Evolutionary conservation across 2,797 vertebrate species (phyloP).

Genomic region (Pipistrellus pygmaeus): DNA sequence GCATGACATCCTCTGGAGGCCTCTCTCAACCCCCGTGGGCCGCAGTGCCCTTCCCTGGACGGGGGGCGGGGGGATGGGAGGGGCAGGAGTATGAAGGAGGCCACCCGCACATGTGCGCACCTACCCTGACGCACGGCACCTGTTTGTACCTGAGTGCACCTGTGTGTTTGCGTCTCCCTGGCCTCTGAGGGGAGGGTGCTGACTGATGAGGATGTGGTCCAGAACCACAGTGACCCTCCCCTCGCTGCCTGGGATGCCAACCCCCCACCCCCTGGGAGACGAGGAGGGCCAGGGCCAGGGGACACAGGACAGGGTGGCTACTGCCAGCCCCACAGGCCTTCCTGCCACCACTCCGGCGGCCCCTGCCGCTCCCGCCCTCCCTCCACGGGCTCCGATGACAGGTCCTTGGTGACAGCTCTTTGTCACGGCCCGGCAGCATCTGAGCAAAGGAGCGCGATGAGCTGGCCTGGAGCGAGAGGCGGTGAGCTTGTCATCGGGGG

Average conservation of each 20-base stretch:
- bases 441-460: not conserved
- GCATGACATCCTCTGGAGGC: fast-evolving
- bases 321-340: not conserved
- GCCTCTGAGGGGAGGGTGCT: not conserved
- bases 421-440: not conserved
- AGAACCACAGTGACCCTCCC: not conserved
- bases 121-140: fast-evolving
- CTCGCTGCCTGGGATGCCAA: no score
- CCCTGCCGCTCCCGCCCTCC: not conserved
- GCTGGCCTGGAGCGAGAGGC: not conserved
- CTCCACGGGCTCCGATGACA: not conserved
- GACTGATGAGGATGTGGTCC: not conserved
- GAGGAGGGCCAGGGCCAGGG: no score
- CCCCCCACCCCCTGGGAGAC: not conserved
- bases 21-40: not conserved
- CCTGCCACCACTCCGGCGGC: no score
- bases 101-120: fast-evolving
- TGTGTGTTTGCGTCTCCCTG: fast-evolving
- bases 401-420: not conserved
- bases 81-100: no score
- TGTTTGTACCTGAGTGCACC: fast-evolving
- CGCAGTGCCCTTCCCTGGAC: not conserved
- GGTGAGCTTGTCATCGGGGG: not conserved
- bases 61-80: no score
- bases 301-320: not conserved